These are phyloP conservation scores for Hydroisotoma schaefferi DNA, from an alignment of 2,888 invertebrate species.

Conservation along the genomic window DNA sequence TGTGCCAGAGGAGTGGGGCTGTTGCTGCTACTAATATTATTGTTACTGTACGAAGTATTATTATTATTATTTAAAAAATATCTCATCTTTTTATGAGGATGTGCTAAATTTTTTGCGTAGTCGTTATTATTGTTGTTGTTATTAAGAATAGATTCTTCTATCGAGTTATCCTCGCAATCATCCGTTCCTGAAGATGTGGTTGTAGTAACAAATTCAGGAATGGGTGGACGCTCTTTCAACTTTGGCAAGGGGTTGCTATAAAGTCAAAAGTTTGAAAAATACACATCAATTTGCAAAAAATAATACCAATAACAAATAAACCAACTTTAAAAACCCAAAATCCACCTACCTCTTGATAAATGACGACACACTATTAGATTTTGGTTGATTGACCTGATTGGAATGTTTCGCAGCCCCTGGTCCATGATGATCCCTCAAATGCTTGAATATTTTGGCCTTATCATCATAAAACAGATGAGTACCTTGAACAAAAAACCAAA, in stretches of 20 bases:
- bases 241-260: neutral
- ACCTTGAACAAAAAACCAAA: no score
- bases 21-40: constrained; percentile 1
- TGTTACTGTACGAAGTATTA: neutral
- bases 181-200: neutral
- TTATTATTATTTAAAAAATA: neutral
- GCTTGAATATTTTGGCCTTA: constrained; percentile 25
- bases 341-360: no score
- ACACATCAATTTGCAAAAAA: constrained; percentile 2
- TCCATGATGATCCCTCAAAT: constrained; percentile 19
- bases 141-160: constrained; percentile 1
- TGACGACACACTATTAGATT: no score
- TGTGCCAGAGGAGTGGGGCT: neutral
- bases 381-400: neutral
- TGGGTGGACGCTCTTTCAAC: constrained; percentile 1
- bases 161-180: constrained; percentile 1
- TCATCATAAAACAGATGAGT: constrained; percentile 26
- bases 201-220: neutral
- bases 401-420: neutral
- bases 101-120: neutral
- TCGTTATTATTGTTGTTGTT: constrained; percentile 8
- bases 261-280: neutral
- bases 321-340: neutral
- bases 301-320: neutral
- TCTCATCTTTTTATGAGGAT: neutral